phyloP scores from a whole-genome alignment of 1,140 invertebrate species.

The Rhysida immarginata region DNA sequence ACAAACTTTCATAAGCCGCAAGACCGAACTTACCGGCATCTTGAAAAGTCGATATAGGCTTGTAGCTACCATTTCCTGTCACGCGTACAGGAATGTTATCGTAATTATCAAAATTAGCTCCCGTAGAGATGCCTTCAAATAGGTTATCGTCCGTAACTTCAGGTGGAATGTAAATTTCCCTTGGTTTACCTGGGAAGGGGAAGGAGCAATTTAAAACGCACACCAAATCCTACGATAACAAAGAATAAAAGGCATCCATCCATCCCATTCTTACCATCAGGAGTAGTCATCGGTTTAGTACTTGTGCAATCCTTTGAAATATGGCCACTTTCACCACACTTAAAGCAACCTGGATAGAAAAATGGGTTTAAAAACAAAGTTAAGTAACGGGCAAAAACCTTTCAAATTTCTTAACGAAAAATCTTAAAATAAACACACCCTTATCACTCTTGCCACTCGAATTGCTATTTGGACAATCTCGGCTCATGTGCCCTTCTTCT shows the following conservation, averaged over 20 bases:
- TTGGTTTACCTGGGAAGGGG: neutral
- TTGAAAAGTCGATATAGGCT: constrained; percentile 50
- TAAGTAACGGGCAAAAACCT: neutral
- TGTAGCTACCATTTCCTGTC: constrained; percentile 47
- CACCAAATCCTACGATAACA: neutral
- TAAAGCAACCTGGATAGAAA: neutral
- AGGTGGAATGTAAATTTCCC: constrained; percentile 54
- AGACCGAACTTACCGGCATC: constrained; percentile 32
- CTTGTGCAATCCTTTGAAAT: neutral
- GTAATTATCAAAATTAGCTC: constrained; percentile 82
- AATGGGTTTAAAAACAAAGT: neutral
- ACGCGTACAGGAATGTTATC: constrained; percentile 67
- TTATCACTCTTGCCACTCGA: constrained; percentile 9
- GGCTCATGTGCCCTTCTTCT: constrained; percentile 26
- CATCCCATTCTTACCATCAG: neutral
- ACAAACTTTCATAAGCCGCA: neutral
- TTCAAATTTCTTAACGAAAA: neutral
- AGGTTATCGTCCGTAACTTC: constrained; percentile 56
- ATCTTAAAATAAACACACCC: neutral
- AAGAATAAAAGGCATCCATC: neutral
- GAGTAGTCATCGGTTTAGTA: no score
- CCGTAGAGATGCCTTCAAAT: constrained; percentile 45
- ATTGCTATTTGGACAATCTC: constrained; percentile 25
- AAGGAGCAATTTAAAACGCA: neutral
- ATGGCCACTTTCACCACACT: neutral